phyloP scores from a whole-genome alignment of 2,888 invertebrate species.

The Anodontia alba region DNA sequence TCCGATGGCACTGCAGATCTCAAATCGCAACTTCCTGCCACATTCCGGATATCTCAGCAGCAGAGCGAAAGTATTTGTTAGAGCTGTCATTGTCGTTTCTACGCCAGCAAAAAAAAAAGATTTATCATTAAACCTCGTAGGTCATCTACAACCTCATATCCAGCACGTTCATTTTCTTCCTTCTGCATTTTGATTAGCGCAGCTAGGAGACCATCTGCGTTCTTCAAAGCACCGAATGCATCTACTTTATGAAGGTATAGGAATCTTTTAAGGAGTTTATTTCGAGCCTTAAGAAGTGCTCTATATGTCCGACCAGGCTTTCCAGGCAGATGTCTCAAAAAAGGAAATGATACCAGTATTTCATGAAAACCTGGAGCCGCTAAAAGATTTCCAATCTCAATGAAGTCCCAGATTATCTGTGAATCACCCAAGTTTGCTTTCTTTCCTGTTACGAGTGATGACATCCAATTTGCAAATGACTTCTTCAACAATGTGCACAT shows the following conservation, averaged over 20 bases:
- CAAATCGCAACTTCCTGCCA: neutral
- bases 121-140: neutral
- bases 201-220: no score
- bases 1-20: neutral
- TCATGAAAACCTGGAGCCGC: constrained; percentile 18
- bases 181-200: no score
- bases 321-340: constrained; percentile 7
- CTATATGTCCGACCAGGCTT: no score
- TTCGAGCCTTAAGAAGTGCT: no score
- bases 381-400: neutral
- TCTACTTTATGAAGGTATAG: no score
- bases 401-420: constrained; percentile 20
- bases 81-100: no score
- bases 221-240: no score
- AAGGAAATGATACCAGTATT: constrained; percentile 20
- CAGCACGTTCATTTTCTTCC: no score
- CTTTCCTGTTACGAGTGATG: constrained; percentile 29
- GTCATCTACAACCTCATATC: no score
- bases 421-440: neutral
- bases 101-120: neutral
- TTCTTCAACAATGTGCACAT: constrained; percentile 30
- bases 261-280: no score
- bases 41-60: neutral
- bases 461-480: constrained; percentile 35
- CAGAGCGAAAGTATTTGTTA: neutral